Conservation (phyloP, 2,113 vertebrate genomes). For the Rattus rattus region DNA sequence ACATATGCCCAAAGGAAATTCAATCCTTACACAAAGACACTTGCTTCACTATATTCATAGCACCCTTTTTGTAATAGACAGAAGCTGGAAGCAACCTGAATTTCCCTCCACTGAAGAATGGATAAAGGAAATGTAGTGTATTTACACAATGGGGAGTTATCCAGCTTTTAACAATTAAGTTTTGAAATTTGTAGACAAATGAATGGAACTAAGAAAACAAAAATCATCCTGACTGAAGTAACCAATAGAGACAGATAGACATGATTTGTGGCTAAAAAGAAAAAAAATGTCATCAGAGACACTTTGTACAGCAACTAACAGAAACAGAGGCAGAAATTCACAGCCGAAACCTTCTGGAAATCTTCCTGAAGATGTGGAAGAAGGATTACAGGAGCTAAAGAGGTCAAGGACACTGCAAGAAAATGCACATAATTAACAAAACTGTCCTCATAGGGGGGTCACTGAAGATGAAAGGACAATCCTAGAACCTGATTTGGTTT, state of each 20-base stretch:
- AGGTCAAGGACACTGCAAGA: neutral
- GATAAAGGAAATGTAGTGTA: neutral
- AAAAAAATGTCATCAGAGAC: neutral
- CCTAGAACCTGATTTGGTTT: neutral
- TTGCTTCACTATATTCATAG: neutral
- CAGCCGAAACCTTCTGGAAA: neutral
- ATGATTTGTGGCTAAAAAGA: neutral
- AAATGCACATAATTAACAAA: neutral
- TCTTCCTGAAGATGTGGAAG: neutral
- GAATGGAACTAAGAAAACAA: neutral
- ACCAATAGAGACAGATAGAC: neutral
- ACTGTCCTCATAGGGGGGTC: neutral
- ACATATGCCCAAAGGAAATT: neutral
- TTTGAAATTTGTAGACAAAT: no score
- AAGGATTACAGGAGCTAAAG: neutral
- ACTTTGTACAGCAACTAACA: neutral
- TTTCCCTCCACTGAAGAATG: no score
- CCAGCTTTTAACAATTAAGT: neutral
- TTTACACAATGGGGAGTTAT: neutral
- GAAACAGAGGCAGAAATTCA: neutral
- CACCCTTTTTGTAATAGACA: neutral
- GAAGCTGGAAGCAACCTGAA: neutral
- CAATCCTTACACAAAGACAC: neutral
- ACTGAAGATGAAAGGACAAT: neutral
- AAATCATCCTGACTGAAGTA: neutral